These are phyloP conservation scores for Aphelinus certus DNA, from an alignment of 1,140 invertebrate genomes.

Conservation along the genomic window DNA sequence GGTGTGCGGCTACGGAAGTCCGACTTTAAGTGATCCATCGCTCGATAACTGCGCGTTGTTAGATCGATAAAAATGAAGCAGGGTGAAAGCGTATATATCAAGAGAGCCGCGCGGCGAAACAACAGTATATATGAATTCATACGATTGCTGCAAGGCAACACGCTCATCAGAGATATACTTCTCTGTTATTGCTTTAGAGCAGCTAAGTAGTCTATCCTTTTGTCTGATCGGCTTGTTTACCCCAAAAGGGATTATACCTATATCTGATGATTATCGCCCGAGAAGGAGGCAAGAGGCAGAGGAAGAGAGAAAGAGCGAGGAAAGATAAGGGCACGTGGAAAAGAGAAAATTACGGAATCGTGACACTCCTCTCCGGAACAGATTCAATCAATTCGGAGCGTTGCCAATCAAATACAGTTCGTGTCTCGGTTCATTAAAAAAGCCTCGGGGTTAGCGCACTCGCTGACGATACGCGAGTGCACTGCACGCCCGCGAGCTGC, in stretches of 20 bases:
- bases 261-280: background rate
- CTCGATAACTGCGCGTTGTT: no score
- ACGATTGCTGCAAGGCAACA: background rate
- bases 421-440: background rate
- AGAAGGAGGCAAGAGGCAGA: background rate
- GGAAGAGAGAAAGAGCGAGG: background rate
- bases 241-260: background rate
- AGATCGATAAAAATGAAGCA: no score
- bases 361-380: background rate
- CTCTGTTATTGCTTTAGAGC: background rate
- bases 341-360: conserved; percentile 16
- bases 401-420: conserved; percentile 5
- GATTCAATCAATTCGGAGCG: conserved; percentile 1
- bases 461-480: no score
- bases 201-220: background rate
- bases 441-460: background rate
- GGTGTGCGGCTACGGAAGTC: no score
- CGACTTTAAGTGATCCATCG: no score
- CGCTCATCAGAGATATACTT: background rate
- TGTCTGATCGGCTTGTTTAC: background rate
- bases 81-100: no score
- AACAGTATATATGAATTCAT: background rate
- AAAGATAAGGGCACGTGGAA: background rate
- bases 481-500: no score
- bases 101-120: no score